Conservation (phyloP, 1,140 invertebrate species). For the Tribolium castaneum region DNA sequence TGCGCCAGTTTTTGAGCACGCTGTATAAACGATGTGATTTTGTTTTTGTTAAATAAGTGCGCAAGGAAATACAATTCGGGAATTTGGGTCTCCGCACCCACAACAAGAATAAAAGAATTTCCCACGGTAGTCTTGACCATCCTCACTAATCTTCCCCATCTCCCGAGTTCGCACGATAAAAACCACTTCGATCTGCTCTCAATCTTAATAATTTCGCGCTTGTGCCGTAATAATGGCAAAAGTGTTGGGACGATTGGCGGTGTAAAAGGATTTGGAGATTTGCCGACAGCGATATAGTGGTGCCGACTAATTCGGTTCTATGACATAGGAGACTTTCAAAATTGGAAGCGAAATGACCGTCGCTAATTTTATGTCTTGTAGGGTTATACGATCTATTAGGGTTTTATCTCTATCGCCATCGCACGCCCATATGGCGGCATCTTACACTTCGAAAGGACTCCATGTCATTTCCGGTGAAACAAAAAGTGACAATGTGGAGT, state of each 20-base stretch:
- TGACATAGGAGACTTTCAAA: constrained; percentile 38
- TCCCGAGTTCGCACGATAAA: not conserved
- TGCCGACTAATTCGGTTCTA: constrained; percentile 43
- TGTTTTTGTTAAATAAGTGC: too few species aligned
- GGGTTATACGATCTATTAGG: constrained; percentile 30
- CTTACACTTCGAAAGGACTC: not conserved
- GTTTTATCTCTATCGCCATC: constrained; percentile 31
- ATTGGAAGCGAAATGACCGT: constrained; percentile 47
- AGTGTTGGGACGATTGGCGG: not conserved
- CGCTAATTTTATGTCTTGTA: constrained; percentile 43
- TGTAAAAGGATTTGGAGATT: constrained; percentile 32
- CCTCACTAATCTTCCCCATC: not conserved
- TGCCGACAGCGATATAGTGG: constrained; percentile 43
- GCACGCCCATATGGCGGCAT: not conserved
- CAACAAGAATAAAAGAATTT: not conserved
- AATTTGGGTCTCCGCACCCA: not conserved
- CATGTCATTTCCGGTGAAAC: not conserved
- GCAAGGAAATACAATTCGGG: not conserved
- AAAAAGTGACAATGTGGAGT: not conserved
- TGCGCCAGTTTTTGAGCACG: too few species aligned
- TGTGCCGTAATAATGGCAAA: not conserved
- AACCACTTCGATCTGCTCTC: not conserved
- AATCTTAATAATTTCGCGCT: not conserved
- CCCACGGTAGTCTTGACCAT: constrained; percentile 5
- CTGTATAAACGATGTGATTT: too few species aligned